These are phyloP conservation scores for Lithophane leautieri DNA, from an alignment of 2,888 invertebrate genomes.

Conservation along the genomic window DNA sequence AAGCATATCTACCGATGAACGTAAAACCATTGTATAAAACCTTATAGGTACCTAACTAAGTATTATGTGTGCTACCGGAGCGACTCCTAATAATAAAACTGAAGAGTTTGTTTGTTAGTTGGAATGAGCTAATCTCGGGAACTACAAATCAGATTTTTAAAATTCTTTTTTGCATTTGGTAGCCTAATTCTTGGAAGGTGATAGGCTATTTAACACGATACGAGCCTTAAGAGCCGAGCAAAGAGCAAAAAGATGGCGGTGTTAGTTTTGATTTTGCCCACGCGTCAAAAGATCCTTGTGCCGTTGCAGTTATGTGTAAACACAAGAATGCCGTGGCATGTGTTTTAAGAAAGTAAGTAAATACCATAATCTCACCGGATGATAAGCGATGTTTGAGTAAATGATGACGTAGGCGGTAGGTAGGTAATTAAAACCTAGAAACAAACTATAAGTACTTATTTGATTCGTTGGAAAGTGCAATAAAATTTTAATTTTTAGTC, in stretches of 20 bases:
- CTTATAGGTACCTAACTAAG: not conserved
- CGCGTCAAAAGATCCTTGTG: not conserved
- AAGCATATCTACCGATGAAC: not conserved
- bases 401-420: not conserved
- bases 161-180: too few species aligned
- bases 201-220: too few species aligned
- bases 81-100: too few species aligned
- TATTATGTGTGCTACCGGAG: too few species aligned
- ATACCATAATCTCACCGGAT: not conserved
- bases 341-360: not conserved
- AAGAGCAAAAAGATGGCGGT: too few species aligned
- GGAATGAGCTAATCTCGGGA: too few species aligned
- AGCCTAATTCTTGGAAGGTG: too few species aligned
- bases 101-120: too few species aligned
- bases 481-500: not conserved
- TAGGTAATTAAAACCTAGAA: not conserved
- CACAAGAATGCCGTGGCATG: not conserved
- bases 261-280: too few species aligned
- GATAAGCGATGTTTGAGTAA: not conserved
- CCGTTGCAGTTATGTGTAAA: not conserved
- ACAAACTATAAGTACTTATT: not conserved
- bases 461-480: constrained; percentile 2
- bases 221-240: too few species aligned
- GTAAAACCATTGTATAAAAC: not conserved
- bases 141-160: too few species aligned